Conservation (phyloP, 2,888 invertebrate genomes). For the Ophonus ardosiacus region DNA sequence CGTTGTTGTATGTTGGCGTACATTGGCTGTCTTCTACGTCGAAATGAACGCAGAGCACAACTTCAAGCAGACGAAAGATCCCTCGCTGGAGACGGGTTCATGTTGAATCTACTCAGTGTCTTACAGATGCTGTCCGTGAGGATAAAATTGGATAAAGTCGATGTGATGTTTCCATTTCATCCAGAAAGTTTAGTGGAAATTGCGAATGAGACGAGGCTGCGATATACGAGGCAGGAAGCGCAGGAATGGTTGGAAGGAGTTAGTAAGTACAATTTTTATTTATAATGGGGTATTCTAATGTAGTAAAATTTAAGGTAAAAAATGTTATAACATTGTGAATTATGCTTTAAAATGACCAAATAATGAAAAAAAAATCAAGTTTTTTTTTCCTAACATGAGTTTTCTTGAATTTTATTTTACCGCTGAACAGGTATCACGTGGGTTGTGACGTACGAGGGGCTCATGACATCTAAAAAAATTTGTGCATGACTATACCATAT, state of each 20-base stretch:
- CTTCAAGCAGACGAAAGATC: constrained; percentile 92
- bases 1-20: constrained; percentile 89
- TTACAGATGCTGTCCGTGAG: constrained; percentile 93
- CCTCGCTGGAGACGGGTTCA: constrained; percentile 95
- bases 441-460: no score
- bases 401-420: no score
- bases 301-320: no score
- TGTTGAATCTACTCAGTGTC: constrained; percentile 94
- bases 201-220: constrained; percentile 89
- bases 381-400: no score
- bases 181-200: constrained; percentile 85
- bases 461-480: no score
- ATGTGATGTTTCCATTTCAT: constrained; percentile 93
- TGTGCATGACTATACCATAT: no score
- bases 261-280: constrained; percentile 75
- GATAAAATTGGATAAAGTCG: constrained; percentile 93
- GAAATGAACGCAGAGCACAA: constrained; percentile 93
- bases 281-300: no score
- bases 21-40: constrained; percentile 85
- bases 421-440: no score
- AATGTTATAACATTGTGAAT: no score
- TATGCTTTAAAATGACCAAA: no score
- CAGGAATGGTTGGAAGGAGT: constrained; percentile 85
- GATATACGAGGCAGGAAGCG: constrained; percentile 89
- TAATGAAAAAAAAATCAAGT: no score